phyloP scores from a whole-genome alignment of 2,797 vertebrate species.

The Danionella dracula region DNA sequence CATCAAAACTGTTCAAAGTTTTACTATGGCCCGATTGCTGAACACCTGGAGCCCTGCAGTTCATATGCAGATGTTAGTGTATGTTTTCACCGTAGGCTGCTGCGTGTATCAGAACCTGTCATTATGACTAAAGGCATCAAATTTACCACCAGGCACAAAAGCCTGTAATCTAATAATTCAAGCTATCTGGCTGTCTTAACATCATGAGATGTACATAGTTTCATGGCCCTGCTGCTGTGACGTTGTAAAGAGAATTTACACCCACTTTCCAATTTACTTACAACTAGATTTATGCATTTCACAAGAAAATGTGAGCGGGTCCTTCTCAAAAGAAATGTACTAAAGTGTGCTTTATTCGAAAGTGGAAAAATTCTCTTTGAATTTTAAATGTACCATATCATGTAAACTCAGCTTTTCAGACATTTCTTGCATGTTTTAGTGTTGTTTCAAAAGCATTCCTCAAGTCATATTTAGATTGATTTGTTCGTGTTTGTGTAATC shows the following conservation, averaged over 20 bases:
- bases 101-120: slow-evolving; percentile 45
- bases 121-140: slow-evolving; percentile 45
- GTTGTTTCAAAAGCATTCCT: too few species aligned
- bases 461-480: too few species aligned
- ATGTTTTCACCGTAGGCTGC: slow-evolving; percentile 10
- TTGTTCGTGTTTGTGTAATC: too few species aligned
- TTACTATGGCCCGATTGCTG: background rate
- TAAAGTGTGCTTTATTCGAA: background rate
- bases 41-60: slow-evolving; percentile 35
- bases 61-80: slow-evolving; percentile 30
- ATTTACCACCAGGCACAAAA: slow-evolving; percentile 29
- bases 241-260: slow-evolving; percentile 7
- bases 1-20: background rate
- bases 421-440: too few species aligned
- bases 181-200: slow-evolving; percentile 18
- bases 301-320: background rate
- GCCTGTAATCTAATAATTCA: slow-evolving; percentile 39
- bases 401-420: too few species aligned
- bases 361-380: too few species aligned
- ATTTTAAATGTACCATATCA: too few species aligned
- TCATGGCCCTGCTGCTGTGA: background rate
- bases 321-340: background rate
- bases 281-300: background rate
- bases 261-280: background rate
- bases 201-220: slow-evolving; percentile 29